These are phyloP conservation scores for Ochotona curzoniae DNA, from an alignment of 2,113 vertebrate species.

Conservation along the genomic window DNA sequence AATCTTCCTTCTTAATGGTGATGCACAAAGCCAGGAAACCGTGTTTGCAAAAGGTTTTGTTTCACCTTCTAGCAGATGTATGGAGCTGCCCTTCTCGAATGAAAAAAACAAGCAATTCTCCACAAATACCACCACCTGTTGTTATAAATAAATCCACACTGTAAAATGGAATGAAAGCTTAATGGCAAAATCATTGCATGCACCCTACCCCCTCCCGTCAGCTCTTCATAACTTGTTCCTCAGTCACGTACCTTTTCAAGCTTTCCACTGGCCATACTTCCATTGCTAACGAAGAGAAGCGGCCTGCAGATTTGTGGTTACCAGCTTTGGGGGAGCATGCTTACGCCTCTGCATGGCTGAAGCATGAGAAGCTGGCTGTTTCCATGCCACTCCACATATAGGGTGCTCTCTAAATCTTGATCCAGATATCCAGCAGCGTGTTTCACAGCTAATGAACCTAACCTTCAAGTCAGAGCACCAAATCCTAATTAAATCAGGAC, in stretches of 20 bases:
- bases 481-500: conserved; percentile 80
- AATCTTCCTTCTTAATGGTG: conserved; percentile 86
- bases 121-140: conserved; percentile 83
- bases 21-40: conserved; percentile 83
- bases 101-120: conserved; percentile 83
- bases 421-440: conserved; percentile 55
- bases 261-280: conserved; percentile 64
- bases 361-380: conserved; percentile 25
- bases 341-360: not conserved
- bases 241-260: conserved; percentile 70
- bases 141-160: conserved; percentile 79
- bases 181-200: conserved; percentile 75
- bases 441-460: conserved; percentile 78
- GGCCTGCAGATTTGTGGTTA: conserved; percentile 73
- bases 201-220: conserved; percentile 61
- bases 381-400: not conserved
- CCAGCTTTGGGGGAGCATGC: conserved; percentile 50
- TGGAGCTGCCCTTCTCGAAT: conserved; percentile 81
- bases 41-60: conserved; percentile 83
- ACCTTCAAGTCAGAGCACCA: conserved; percentile 69
- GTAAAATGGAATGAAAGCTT: conserved; percentile 76
- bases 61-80: conserved; percentile 83
- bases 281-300: conserved; percentile 71
- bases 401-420: conserved; percentile 69
- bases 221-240: conserved; percentile 68